A percentile compares a stretch with the other conserved stretches of the same genome.
Evolutionary conservation across 2,113 vertebrate genomes (phyloP).

Genomic region (Limnothrissa miodon): DNA sequence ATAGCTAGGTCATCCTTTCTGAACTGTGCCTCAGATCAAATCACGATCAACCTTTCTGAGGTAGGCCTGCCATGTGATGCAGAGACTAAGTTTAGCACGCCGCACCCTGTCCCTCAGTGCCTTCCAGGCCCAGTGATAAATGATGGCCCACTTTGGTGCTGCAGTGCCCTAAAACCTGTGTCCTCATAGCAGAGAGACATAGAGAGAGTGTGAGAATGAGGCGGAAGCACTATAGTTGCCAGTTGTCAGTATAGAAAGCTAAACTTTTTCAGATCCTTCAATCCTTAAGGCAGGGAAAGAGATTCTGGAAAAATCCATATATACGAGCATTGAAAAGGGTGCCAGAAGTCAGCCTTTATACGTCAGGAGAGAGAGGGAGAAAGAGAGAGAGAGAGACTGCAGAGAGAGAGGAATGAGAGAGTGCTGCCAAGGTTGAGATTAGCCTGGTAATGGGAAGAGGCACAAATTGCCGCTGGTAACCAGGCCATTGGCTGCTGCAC

Average conservation of each 20-base stretch:
- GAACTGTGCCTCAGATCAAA: conserved; percentile 19
- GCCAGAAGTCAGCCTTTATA: background rate
- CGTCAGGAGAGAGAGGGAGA: background rate
- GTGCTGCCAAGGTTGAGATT: conserved; percentile 42
- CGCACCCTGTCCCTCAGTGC: background rate
- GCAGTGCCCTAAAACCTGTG: conserved; percentile 45
- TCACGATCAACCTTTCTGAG: conserved; percentile 22
- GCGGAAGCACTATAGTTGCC: background rate
- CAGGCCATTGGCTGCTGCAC: background rate
- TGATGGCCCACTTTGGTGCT: conserved; percentile 26
- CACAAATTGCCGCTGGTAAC: conserved; percentile 15
- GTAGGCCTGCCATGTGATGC: conserved; percentile 21
- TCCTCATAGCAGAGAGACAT: conserved; percentile 40
- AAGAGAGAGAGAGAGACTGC: background rate
- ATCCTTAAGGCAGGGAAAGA: background rate
- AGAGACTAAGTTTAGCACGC: conserved; percentile 18
- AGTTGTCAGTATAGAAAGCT: background rate
- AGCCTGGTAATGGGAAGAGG: conserved; percentile 53
- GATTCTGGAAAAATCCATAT: background rate
- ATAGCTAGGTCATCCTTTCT: background rate
- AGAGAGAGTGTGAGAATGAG: background rate
- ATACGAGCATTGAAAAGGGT: background rate
- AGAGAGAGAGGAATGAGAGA: background rate
- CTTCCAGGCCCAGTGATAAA: conserved; percentile 8
- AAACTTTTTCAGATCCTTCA: background rate